Conservation (phyloP, 2,888 invertebrate genomes). For the Heliconius cydno region DNA sequence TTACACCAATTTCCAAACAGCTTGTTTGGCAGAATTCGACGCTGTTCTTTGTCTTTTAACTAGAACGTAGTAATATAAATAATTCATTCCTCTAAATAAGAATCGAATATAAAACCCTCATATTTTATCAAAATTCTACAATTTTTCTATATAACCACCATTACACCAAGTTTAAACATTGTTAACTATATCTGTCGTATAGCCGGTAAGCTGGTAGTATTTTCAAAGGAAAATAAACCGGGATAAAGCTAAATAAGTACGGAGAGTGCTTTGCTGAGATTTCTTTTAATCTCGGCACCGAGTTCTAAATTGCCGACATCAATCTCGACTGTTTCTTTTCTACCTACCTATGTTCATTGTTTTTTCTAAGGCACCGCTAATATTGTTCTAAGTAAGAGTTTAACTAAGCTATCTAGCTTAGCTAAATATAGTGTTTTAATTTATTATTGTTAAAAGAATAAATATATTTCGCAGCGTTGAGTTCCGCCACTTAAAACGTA, state of each 20-base stretch:
- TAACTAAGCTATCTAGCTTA: background rate
- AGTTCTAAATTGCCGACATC: conserved; percentile 71
- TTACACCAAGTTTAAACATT: background rate
- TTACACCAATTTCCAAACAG: too few relatives aligned
- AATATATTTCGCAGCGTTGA: too few relatives aligned
- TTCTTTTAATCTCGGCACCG: conserved; percentile 68
- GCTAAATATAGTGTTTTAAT: too few relatives aligned
- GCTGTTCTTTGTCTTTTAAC: background rate
- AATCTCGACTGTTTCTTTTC: conserved; percentile 65
- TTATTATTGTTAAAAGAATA: too few relatives aligned
- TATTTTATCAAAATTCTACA: background rate
- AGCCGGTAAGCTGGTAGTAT: background rate
- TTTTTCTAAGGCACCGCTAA: conserved; percentile 43
- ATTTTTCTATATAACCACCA: too few relatives aligned
- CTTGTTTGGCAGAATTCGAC: background rate
- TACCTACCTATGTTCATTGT: conserved; percentile 50
- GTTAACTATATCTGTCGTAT: background rate
- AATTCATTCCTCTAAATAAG: background rate
- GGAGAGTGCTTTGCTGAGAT: conserved; percentile 61
- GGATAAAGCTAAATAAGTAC: conserved; percentile 54
- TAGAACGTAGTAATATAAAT: background rate
- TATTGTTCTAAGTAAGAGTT: conserved; percentile 18
- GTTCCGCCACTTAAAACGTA: too few relatives aligned
- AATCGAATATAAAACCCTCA: background rate
- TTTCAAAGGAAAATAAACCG: conserved; percentile 35